These are phyloP conservation scores for Propithecus coquereli DNA, from an alignment of 2,113 vertebrate species.

Conservation along the genomic window DNA sequence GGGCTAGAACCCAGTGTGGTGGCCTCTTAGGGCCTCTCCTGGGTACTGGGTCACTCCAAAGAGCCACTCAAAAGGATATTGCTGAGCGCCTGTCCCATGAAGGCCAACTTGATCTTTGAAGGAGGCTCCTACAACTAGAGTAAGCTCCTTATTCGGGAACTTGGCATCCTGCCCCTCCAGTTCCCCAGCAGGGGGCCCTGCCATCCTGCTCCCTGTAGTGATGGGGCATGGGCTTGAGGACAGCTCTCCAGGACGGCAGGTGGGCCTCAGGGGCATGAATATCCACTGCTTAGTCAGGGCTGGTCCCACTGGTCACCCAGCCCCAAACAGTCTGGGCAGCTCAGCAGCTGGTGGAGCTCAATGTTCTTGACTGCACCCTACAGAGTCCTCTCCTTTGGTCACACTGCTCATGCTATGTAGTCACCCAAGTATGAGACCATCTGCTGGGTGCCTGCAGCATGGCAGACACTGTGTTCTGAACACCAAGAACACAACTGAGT, in stretches of 20 bases:
- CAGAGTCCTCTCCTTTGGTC: background rate
- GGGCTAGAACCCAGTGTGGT: background rate
- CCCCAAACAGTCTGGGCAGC: background rate
- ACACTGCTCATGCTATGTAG: accelerated
- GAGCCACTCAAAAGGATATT: background rate
- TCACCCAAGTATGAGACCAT: background rate
- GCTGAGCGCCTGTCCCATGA: background rate
- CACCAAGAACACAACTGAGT: background rate
- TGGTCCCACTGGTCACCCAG: background rate
- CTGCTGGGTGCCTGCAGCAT: background rate
- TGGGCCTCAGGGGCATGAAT: background rate
- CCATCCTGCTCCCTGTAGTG: background rate
- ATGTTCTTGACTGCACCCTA: background rate
- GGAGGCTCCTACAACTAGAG: background rate
- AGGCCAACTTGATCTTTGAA: background rate
- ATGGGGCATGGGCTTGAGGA: background rate
- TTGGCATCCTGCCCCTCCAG: background rate
- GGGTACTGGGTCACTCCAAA: background rate
- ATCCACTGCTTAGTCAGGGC: too few species aligned
- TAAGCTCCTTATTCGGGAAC: background rate
- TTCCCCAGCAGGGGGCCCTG: background rate
- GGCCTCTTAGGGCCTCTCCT: background rate
- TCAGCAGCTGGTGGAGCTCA: background rate
- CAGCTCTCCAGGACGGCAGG: background rate
- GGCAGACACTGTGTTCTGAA: background rate